Base-by-base conservation (phyloP, 2,797 vertebrate genomes). In the Microctenopoma stevenorrisi region DNA sequence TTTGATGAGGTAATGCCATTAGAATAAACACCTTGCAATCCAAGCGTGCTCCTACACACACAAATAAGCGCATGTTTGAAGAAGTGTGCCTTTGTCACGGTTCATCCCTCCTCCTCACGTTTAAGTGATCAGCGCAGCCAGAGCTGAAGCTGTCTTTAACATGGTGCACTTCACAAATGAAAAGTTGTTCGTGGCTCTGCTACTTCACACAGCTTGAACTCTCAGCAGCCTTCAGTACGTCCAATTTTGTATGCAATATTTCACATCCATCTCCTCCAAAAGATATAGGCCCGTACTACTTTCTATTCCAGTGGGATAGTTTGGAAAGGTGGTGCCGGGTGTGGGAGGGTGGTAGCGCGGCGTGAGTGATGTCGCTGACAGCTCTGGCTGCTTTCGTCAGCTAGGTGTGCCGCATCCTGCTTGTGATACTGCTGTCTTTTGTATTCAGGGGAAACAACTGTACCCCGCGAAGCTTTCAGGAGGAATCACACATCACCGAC, bases 341-440 rank as follows among this genome's bases (percentile, higher is more conserved):
- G 85, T 72, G 84, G 77, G 78, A 72, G 81, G 78, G 79, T 83
- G 84, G 73, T 80, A 84, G 77, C 76, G 40, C 55, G 85, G 84
- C 80, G 81, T 91, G 88, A 95, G 90, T 87, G 93, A 95, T 92
- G 92, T 91, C 76, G 86, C 85, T 91, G 92, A 94, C 93, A 93
- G 85, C 81, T 88, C 84, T 83, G 82, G 76, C 89, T 89, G 86
- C 87, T 91, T 90, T 84, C 84, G 88, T 88, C 92, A 93, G 92
- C 92, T 92, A 86, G 91, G 89, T 74, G 85, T 71, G 79, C 72
- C 28, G 76, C 85, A 85, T 80, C 87, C 84, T 79, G 80, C 86
- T 81, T 91, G 86, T 91, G 90, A 93, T 92, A 87, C 86, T 57
- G 79, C 79, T 81, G 87, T 86, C 88, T 91, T 93, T 92, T 93